A percentile compares a stretch with the other conserved stretches of the same genome.
These are phyloP conservation scores for Marmota monax DNA, from an alignment of 2,113 vertebrate genomes.

Conservation along the genomic window DNA sequence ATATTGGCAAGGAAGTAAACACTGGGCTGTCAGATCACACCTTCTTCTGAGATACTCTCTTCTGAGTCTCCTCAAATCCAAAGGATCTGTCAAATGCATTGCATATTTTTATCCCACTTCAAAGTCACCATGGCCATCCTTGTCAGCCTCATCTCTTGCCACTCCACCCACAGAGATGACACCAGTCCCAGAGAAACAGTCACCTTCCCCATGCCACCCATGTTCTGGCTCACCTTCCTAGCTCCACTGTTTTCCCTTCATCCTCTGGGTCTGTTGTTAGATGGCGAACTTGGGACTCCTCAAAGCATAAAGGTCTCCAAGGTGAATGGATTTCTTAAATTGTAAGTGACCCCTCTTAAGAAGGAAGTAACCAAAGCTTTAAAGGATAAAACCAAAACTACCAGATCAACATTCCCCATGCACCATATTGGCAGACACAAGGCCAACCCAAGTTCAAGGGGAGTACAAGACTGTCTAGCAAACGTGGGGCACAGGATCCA, in stretches of 20 bases:
- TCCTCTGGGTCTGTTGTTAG: neutral
- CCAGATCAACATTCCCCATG: neutral
- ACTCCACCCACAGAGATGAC: neutral
- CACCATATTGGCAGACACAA: neutral
- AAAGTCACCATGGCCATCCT: rapidly evolving
- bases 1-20: neutral
- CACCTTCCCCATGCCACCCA: neutral
- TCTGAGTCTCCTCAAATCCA: neutral
- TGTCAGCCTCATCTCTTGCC: neutral
- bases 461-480: rapidly evolving
- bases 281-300: neutral
- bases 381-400: no score
- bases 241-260: neutral
- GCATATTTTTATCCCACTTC: neutral
- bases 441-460: neutral
- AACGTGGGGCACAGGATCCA: rapidly evolving
- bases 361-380: neutral
- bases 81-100: neutral
- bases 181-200: neutral
- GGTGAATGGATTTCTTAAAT: neutral
- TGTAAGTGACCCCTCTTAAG: neutral
- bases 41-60: neutral
- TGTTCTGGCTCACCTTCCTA: rapidly evolving
- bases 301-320: neutral
- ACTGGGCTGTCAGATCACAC: neutral